Evolutionary conservation across 2,113 vertebrate species (phyloP).

Genomic region (Sciurus niger): DNA sequence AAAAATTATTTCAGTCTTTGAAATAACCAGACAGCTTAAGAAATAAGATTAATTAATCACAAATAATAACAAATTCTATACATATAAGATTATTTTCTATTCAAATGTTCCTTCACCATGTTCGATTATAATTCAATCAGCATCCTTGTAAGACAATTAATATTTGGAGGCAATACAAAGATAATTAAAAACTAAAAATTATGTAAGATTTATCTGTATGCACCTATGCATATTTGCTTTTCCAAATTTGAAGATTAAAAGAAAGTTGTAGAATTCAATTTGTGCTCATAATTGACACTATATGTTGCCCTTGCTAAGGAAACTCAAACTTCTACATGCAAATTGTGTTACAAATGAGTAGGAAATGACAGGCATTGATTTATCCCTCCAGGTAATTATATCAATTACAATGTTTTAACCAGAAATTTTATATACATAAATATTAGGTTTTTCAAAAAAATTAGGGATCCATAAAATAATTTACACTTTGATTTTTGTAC

Average conservation of each 20-base stretch:
- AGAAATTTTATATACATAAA: not conserved
- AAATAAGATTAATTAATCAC: no score
- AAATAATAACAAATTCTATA: no score
- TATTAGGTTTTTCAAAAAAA: not conserved
- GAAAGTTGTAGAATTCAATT: not conserved
- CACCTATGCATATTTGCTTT: not conserved
- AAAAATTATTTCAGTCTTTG: no score
- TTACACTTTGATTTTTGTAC: not conserved
- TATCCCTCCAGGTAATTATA: not conserved
- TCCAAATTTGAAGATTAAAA: slow-evolving; percentile 8
- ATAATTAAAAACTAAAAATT: not conserved
- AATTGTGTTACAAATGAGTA: not conserved
- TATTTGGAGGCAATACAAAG: not conserved
- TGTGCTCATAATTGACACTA: not conserved
- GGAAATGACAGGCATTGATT: not conserved
- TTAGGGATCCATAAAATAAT: not conserved
- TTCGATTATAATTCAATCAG: not conserved
- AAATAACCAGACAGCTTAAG: no score
- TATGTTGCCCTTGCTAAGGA: not conserved
- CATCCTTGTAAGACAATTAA: not conserved
- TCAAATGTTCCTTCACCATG: not conserved
- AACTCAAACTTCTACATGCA: not conserved
- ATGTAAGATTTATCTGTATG: not conserved
- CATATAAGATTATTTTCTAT: not conserved
- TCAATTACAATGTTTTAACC: not conserved